phyloP scores from a whole-genome alignment of 2,797 vertebrate species.

The Limosa lapponica region DNA sequence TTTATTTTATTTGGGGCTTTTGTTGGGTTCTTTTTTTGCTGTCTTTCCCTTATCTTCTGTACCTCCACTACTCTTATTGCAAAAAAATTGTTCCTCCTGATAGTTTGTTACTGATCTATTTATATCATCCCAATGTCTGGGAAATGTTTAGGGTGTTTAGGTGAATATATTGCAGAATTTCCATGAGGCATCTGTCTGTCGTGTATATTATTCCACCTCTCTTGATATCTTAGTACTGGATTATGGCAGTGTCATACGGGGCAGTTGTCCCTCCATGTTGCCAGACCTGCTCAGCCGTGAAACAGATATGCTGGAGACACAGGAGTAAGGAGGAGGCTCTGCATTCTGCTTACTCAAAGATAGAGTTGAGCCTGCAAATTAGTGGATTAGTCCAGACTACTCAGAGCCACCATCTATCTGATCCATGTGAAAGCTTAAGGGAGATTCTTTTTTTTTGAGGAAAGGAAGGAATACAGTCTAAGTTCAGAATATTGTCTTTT shows the following conservation, averaged over 20 bases:
- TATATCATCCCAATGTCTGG: neutral
- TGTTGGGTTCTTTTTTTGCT: neutral
- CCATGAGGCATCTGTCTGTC: neutral
- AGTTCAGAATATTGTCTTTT: neutral
- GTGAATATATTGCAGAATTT: neutral
- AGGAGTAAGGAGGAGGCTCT: neutral
- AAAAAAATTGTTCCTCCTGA: neutral
- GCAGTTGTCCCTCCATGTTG: fast-evolving
- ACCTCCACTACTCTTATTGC: neutral
- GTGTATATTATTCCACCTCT: neutral
- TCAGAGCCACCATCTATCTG: neutral
- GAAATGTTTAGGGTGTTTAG: neutral
- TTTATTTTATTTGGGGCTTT: neutral
- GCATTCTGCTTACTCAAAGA: neutral
- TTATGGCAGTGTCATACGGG: neutral
- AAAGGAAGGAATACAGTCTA: neutral
- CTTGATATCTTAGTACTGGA: neutral
- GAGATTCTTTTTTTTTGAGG: neutral
- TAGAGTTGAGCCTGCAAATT: neutral
- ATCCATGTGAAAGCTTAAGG: neutral
- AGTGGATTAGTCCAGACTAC: neutral
- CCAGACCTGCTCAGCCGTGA: neutral
- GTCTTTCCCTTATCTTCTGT: neutral
- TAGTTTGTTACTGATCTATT: neutral
- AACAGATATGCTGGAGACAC: neutral